phyloP scores from a whole-genome alignment of 2,797 vertebrate species.

The Rhinatrema bivittatum region DNA sequence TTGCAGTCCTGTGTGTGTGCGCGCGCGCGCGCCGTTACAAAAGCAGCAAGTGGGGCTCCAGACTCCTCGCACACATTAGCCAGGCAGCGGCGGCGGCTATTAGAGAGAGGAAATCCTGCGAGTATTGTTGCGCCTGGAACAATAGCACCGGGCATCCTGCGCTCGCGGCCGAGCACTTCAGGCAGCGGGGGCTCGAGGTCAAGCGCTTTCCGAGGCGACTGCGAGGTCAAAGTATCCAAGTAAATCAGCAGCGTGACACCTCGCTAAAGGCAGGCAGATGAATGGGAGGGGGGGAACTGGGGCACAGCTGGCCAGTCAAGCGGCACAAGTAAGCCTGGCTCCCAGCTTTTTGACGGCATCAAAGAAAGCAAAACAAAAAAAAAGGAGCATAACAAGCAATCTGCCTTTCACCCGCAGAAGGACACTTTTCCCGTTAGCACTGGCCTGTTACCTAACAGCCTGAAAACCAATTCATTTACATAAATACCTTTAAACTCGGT shows the following conservation, averaged over 20 bases:
- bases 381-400: conserved; percentile 1
- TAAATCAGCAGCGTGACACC: conserved; percentile 39
- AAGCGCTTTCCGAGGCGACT: conserved; percentile 26
- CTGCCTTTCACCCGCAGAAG: background rate
- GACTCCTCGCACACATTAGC: conserved; percentile 39
- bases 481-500: conserved; percentile 8
- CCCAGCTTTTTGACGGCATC: conserved; percentile 23
- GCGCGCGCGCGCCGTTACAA: too few species aligned
- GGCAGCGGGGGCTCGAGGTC: conserved; percentile 29
- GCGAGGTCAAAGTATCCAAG: conserved; percentile 31
- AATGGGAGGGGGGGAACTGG: conserved; percentile 13
- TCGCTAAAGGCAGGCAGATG: conserved; percentile 28
- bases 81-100: conserved; percentile 39
- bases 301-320: conserved; percentile 34
- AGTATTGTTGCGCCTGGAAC: conserved; percentile 51
- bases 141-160: conserved; percentile 58
- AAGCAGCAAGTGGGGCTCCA: conserved; percentile 52
- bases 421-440: background rate
- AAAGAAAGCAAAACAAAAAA: conserved; percentile 30
- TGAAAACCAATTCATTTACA: conserved; percentile 19
- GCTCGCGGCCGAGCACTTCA: conserved; percentile 16
- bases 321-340: conserved; percentile 16
- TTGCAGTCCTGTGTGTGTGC: conserved; percentile 44
- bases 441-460: background rate
- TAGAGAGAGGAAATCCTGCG: conserved; percentile 60